Evolutionary conservation across 2,113 vertebrate species (phyloP).

Genomic region (Spea multiplicata): DNA sequence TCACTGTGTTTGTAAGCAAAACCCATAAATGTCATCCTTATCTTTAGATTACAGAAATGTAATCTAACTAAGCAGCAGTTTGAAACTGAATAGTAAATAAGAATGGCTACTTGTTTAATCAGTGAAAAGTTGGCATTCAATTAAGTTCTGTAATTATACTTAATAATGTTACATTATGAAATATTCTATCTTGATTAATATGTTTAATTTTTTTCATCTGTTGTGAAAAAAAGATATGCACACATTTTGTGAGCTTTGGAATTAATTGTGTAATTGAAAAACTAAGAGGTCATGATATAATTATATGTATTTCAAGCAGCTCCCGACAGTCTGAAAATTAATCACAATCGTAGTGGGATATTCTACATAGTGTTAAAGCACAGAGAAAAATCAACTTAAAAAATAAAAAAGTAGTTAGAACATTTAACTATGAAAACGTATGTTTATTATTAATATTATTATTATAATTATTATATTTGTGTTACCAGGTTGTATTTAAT

Average conservation of each 20-base stretch:
- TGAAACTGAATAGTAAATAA: neutral
- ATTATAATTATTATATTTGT: too few species aligned
- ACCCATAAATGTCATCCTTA: too few species aligned
- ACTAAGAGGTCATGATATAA: conserved; percentile 13
- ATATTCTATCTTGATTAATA: conserved; percentile 20
- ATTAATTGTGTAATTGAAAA: conserved; percentile 16
- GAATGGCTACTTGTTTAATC: neutral
- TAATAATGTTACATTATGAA: neutral
- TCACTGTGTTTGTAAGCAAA: too few species aligned
- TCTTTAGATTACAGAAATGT: too few species aligned
- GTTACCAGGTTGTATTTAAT: too few species aligned
- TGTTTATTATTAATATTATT: too few species aligned
- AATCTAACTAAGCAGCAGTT: neutral
- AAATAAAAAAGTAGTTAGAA: too few species aligned
- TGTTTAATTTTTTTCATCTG: conserved; percentile 23
- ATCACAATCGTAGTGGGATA: neutral
- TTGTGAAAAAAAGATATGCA: conserved; percentile 17
- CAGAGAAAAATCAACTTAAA: neutral
- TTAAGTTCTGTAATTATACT: conserved; percentile 15
- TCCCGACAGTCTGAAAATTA: neutral
- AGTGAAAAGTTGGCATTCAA: conserved; percentile 11
- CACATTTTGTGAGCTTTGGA: conserved; percentile 16
- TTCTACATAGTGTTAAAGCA: neutral
- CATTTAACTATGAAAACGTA: too few species aligned
- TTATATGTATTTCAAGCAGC: neutral